These are phyloP conservation scores for Pachypeltis micranthus DNA, from an alignment of 1,140 invertebrate genomes.

Conservation along the genomic window DNA sequence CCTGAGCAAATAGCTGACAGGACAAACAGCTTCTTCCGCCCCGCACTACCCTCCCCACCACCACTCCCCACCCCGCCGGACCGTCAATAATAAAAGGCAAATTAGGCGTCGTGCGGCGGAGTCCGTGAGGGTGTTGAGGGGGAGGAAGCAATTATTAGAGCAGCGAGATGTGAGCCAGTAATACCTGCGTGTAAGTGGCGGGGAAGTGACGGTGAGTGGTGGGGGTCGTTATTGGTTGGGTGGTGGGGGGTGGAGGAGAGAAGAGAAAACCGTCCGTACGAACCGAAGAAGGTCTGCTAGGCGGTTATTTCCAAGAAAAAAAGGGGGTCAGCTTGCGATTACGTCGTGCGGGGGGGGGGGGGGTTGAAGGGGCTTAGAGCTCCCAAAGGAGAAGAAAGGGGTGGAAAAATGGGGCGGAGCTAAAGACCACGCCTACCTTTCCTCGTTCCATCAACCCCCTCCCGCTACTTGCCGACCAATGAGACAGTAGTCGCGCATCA, in stretches of 20 bases:
- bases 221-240: not conserved
- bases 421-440: not conserved
- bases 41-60: no score
- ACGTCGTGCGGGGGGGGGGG: not conserved
- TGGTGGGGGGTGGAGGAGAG: not conserved
- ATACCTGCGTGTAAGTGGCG: not conserved
- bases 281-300: no score
- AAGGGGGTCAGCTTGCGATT: no score
- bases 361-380: not conserved
- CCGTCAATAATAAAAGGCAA: not conserved
- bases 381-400: no score
- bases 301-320: no score
- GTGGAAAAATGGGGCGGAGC: not conserved
- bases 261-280: not conserved
- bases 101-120: not conserved
- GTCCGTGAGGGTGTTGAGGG: no score
- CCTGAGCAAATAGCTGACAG: not conserved
- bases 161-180: not conserved
- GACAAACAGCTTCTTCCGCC: no score
- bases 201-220: no score
- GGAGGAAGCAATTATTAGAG: constrained; percentile 1
- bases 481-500: not conserved
- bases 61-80: not conserved
- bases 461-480: not conserved
- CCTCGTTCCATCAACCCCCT: no score